These are phyloP conservation scores for Argentina silus DNA, from an alignment of 2,797 vertebrate genomes.

Conservation along the genomic window DNA sequence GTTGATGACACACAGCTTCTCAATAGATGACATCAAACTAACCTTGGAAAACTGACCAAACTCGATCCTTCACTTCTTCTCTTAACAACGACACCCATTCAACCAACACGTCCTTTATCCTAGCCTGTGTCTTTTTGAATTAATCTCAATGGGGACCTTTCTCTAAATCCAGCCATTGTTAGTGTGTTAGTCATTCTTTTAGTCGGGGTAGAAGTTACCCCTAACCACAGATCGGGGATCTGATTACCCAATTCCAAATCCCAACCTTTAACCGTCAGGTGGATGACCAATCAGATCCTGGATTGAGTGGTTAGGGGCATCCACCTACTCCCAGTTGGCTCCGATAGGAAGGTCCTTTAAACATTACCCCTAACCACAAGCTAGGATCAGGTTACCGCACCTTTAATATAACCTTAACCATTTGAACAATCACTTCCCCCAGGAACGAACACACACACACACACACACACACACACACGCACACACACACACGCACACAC, in stretches of 20 bases:
- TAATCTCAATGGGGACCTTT: slow-evolving; percentile 24
- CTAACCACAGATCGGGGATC: not conserved
- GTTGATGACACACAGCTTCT: slow-evolving; percentile 33
- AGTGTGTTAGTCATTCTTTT: not conserved
- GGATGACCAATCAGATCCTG: too few relatives aligned
- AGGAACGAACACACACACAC: slow-evolving; percentile 7
- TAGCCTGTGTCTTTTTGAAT: slow-evolving; percentile 32
- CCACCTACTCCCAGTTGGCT: not conserved
- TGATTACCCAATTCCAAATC: not conserved
- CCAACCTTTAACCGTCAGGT: too few relatives aligned
- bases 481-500: too few relatives aligned
- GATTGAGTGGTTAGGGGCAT: not conserved
- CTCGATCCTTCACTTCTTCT: slow-evolving; percentile 55
- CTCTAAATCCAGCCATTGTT: not conserved
- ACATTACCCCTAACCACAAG: too few relatives aligned
- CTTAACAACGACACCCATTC: slow-evolving; percentile 57
- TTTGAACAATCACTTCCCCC: slow-evolving; percentile 30
- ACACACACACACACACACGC: too few relatives aligned
- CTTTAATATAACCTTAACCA: too few relatives aligned
- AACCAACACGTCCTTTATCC: slow-evolving; percentile 28
- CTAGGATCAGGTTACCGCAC: too few relatives aligned
- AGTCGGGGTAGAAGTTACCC: not conserved
- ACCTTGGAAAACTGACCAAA: slow-evolving; percentile 60
- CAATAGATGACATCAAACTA: slow-evolving; percentile 52
- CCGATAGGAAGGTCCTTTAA: too few relatives aligned